phyloP scores from a whole-genome alignment of 2,113 vertebrate species.

The Alethe diademata region DNA sequence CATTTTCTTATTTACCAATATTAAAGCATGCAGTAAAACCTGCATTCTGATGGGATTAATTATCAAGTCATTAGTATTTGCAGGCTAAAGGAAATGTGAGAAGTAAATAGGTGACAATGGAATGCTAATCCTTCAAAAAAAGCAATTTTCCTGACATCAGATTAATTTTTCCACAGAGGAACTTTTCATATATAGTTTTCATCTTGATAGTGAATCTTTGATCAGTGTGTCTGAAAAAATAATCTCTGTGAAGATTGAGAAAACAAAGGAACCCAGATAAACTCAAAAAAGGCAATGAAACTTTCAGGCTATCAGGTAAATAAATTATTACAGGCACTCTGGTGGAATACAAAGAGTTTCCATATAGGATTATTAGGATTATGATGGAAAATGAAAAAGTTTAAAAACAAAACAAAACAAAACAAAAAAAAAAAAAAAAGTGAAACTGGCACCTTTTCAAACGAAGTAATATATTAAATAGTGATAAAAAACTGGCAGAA shows the following conservation, averaged over 20 bases:
- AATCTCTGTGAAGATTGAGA: not conserved
- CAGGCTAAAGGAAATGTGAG: not conserved
- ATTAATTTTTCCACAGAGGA: not conserved
- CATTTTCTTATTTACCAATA: not conserved
- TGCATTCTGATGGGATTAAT: not conserved
- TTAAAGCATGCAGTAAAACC: not conserved
- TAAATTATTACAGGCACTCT: not conserved
- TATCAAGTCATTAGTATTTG: not conserved
- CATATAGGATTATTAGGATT: not conserved
- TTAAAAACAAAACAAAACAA: not conserved
- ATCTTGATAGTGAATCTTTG: conserved; percentile 1
- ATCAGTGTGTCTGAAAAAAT: not conserved
- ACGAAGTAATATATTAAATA: not conserved
- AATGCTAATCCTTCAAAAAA: not conserved
- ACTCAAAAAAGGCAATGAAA: not conserved
- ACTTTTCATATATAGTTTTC: not conserved
- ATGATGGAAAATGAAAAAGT: not conserved
- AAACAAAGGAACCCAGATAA: conserved; percentile 11
- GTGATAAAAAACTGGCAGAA: not conserved
- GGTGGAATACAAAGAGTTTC: not conserved
- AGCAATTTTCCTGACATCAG: not conserved
- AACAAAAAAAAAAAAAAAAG: too few relatives aligned
- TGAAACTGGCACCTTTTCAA: not conserved
- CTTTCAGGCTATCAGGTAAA: not conserved
- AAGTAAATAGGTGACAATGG: not conserved